These are phyloP conservation scores for Camponotus pennsylvanicus DNA, from an alignment of 1,140 invertebrate genomes.

Conservation along the genomic window DNA sequence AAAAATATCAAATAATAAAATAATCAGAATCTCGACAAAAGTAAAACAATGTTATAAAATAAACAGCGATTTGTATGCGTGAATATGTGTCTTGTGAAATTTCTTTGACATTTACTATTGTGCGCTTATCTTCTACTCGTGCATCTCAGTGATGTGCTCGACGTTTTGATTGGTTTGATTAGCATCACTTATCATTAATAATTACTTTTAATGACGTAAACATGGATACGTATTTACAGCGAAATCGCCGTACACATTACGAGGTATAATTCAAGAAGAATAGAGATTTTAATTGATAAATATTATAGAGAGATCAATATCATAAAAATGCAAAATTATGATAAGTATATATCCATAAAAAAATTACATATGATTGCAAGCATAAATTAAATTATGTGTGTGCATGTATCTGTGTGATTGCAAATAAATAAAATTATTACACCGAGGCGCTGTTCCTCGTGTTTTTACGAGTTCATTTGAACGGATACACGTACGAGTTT, in stretches of 20 bases:
- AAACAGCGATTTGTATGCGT: constrained; percentile 21
- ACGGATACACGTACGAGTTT: neutral
- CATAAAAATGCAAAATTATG: constrained; percentile 1
- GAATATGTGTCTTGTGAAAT: constrained; percentile 45
- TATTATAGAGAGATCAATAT: neutral
- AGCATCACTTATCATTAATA: constrained; percentile 50
- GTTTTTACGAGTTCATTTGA: neutral
- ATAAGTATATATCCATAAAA: constrained; percentile 10
- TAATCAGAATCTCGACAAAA: constrained; percentile 8
- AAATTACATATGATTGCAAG: constrained; percentile 4
- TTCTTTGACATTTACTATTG: constrained; percentile 48
- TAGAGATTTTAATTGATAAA: constrained; percentile 39
- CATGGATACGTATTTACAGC: neutral
- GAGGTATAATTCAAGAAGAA: constrained; percentile 6
- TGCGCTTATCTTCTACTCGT: constrained; percentile 32
- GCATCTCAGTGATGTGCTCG: constrained; percentile 37
- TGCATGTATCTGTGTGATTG: no score
- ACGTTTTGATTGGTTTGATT: constrained; percentile 55
- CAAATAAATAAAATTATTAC: constrained; percentile 29
- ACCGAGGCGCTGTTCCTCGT: neutral
- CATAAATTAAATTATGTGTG: no score
- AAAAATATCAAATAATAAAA: no score
- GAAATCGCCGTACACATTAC: neutral
- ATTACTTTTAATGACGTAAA: constrained; percentile 25
- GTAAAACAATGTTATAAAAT: constrained; percentile 32